Conservation (phyloP, 2,797 vertebrate species). For the Falco cherrug region DNA sequence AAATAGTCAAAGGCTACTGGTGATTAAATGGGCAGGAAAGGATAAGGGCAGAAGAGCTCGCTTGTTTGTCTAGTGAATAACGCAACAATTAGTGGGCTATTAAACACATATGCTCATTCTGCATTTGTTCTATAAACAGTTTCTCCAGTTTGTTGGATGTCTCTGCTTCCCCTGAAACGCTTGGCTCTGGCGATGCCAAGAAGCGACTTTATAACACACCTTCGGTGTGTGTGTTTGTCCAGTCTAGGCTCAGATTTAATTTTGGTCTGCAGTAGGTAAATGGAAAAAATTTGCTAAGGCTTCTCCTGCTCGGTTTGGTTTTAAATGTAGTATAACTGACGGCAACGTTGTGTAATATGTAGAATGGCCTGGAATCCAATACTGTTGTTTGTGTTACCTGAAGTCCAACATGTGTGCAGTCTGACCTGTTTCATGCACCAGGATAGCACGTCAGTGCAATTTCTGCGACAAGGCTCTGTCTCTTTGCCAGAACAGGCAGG, state of each 20-base stretch:
- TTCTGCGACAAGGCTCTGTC: neutral
- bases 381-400: slow-evolving; percentile 17
- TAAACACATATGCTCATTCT: slow-evolving; percentile 25
- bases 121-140: slow-evolving; percentile 25
- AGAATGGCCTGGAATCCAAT: neutral
- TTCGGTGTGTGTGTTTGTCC: neutral
- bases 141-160: neutral
- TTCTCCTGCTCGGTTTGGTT: neutral
- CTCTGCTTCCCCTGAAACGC: neutral
- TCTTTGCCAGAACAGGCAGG: neutral
- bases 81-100: slow-evolving; percentile 46
- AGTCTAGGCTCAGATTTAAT: neutral
- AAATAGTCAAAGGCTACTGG: slow-evolving; percentile 46
- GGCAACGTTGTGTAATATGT: neutral
- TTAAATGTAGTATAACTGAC: neutral
- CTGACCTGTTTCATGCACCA: neutral
- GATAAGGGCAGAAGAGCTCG: slow-evolving; percentile 45
- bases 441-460: neutral
- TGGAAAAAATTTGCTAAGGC: neutral
- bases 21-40: slow-evolving; percentile 57
- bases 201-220: neutral
- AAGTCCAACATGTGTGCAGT: neutral
- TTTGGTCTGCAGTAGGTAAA: neutral
- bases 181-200: neutral
- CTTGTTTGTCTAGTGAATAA: slow-evolving; percentile 67